Base-by-base conservation (phyloP, 2,113 vertebrate species). In the Cebus imitator region DNA sequence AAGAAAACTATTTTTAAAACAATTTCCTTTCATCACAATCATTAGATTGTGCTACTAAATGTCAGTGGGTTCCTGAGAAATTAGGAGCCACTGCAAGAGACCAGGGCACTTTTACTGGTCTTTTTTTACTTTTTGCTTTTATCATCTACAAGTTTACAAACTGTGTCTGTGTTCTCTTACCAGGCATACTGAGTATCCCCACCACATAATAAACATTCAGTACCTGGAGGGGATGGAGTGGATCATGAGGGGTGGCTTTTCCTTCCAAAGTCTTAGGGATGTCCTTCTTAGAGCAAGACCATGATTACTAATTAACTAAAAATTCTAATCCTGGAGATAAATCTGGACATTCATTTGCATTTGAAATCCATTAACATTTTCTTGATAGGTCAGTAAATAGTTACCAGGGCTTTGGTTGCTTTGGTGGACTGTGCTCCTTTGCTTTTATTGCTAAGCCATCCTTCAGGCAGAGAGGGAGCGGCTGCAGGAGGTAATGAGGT, bases 291-390 rank as follows among this genome's bases (percentile, higher is more conserved):
- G 48, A 52, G 61, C 21, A 90, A 91, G 70, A 79, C 12, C 21
- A 6, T 2, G 90, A 88, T 98, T 97, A 97, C 78, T 98, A 85
- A 97, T 98, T 98, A 98, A 98, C 97, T 50, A 87, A 93, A 20
- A 82, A 61, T 85, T 72, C 43, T 90, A 82, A 81, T 83, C 81
- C 55, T 27, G 70, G 17, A 61, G 66, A 55, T 40, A 81, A 90
- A 87, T 40, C 80, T 30, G 72, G 52, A 25, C 8, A 23, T 30
- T 93, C 50, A 84, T 93, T 90, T 90, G 87, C 83, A 73, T 76
- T 81, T 89, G 55, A 81, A 84, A 64, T 6, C 57, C 64, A 92
- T 64, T 94, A 81, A 61, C 85, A 8, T 17, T 55, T 92, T 32
- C 73, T 17, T 35, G 55, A 85, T 89, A 75, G 64, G 85, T 25